A percentile compares a stretch with the other conserved stretches of the same genome.
These are phyloP conservation scores for Carcinoscorpius rotundicauda DNA, from an alignment of 1,140 invertebrate genomes.

Conservation along the genomic window DNA sequence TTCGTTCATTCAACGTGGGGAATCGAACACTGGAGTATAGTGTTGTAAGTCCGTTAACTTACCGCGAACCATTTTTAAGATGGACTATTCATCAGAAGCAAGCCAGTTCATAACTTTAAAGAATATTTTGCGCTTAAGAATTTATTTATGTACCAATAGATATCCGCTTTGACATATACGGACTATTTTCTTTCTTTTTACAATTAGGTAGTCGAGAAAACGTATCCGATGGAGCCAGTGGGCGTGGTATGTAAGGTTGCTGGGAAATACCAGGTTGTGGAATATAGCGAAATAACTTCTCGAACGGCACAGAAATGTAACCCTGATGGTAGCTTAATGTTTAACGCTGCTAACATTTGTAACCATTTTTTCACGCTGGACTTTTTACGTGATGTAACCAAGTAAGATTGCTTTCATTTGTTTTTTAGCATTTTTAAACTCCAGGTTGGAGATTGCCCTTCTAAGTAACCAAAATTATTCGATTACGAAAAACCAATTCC, in stretches of 20 bases:
- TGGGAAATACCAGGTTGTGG: conserved; percentile 82
- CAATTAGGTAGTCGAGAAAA: conserved; percentile 72
- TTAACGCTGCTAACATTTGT: conserved; percentile 93
- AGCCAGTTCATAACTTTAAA: too few relatives aligned
- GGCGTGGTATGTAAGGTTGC: conserved; percentile 88
- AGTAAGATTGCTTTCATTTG: conserved; percentile 29
- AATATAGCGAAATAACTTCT: conserved; percentile 91
- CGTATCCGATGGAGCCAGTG: conserved; percentile 77
- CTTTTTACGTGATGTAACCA: conserved; percentile 53
- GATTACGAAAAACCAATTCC: too few relatives aligned
- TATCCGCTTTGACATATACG: background rate
- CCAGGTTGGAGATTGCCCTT: too few relatives aligned
- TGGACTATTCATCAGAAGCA: too few relatives aligned
- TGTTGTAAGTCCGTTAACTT: too few relatives aligned
- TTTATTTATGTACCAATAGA: background rate
- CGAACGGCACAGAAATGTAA: conserved; percentile 70
- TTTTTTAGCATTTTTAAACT: too few relatives aligned
- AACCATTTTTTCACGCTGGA: conserved; percentile 91
- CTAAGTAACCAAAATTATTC: too few relatives aligned
- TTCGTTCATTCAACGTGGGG: too few relatives aligned
- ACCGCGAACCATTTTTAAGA: too few relatives aligned
- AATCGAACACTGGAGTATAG: too few relatives aligned
- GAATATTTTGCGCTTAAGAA: too few relatives aligned
- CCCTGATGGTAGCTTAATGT: conserved; percentile 64
- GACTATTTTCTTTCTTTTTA: background rate